phyloP scores from a whole-genome alignment of 2,113 vertebrate species.

The Corythoichthys intestinalis region DNA sequence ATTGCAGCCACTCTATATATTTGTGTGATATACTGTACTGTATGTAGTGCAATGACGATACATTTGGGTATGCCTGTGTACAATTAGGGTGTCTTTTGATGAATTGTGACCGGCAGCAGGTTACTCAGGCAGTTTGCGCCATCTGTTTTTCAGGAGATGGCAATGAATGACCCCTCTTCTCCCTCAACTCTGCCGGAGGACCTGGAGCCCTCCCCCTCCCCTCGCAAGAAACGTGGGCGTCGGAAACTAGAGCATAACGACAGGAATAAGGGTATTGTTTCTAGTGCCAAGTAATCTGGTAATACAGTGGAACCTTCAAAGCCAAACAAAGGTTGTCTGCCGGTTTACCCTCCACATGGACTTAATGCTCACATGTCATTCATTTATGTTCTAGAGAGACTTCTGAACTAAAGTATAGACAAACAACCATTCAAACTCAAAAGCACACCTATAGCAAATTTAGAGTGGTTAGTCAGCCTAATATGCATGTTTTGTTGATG shows the following conservation, averaged over 20 bases:
- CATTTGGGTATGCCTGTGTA: constrained; percentile 19
- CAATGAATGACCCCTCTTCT: constrained; percentile 68
- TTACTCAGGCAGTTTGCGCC: constrained; percentile 52
- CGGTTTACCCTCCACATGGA: too few relatives aligned
- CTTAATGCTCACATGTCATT: too few relatives aligned
- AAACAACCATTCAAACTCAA: too few relatives aligned
- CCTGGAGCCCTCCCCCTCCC: constrained; percentile 62
- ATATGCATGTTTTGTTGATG: too few relatives aligned
- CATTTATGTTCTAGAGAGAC: too few relatives aligned
- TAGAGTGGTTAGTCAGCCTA: too few relatives aligned
- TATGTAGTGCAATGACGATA: constrained; percentile 14
- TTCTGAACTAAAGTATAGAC: too few relatives aligned
- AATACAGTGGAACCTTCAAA: neutral
- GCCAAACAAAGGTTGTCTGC: neutral
- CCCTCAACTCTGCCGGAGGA: constrained; percentile 82
- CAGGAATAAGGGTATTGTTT: constrained; percentile 60
- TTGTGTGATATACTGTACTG: constrained; percentile 27
- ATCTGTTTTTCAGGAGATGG: constrained; percentile 67
- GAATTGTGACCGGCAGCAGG: constrained; percentile 35
- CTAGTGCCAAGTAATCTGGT: constrained; percentile 11
- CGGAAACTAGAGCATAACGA: constrained; percentile 65
- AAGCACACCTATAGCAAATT: too few relatives aligned
- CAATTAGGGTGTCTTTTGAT: constrained; percentile 40
- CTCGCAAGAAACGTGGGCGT: constrained; percentile 69
- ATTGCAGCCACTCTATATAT: constrained; percentile 27